phyloP scores from a whole-genome alignment of 2,888 invertebrate species.

The Drosophila nr. perissopoda region DNA sequence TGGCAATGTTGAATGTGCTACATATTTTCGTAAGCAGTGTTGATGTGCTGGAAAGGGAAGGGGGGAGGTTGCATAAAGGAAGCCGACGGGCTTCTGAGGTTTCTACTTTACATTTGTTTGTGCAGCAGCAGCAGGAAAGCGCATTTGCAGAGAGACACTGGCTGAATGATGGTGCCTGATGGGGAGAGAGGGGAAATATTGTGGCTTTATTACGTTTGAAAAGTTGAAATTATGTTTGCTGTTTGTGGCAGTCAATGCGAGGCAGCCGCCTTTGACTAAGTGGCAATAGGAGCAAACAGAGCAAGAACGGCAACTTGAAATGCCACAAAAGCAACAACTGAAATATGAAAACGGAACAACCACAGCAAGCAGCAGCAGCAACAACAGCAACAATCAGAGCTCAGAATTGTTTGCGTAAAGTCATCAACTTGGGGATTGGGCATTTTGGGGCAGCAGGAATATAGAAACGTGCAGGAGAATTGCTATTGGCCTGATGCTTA shows the following conservation, averaged over 20 bases:
- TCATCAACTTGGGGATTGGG: slow-evolving; percentile 22
- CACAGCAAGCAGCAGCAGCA: slow-evolving; percentile 1
- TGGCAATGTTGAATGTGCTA: slow-evolving; percentile 45
- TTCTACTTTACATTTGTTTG: slow-evolving; percentile 18
- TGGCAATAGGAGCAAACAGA: slow-evolving; percentile 29
- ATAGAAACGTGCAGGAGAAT: slow-evolving; percentile 9
- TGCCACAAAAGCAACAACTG: slow-evolving; percentile 34
- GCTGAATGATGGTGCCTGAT: neutral
- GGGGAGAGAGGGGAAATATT: slow-evolving; percentile 4
- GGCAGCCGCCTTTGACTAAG: slow-evolving; percentile 49
- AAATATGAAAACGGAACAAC: slow-evolving; percentile 17
- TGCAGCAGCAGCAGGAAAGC: slow-evolving; percentile 13
- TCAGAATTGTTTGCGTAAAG: slow-evolving; percentile 35
- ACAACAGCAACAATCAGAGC: slow-evolving; percentile 18
- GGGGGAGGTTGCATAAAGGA: neutral
- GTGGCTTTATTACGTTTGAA: slow-evolving; percentile 61
- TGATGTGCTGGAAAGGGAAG: neutral
- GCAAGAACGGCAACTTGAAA: slow-evolving; percentile 39
- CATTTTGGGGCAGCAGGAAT: slow-evolving; percentile 18
- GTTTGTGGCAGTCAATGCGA: slow-evolving; percentile 47
- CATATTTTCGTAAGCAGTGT: slow-evolving; percentile 33
- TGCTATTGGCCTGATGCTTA: slow-evolving; percentile 14
- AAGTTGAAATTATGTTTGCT: slow-evolving; percentile 69
- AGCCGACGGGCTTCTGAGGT: slow-evolving; percentile 2
- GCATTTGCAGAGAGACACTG: neutral